A percentile compares a stretch with the other conserved stretches of the same genome.
These are phyloP conservation scores for Phalacrocorax aristotelis DNA, from an alignment of 2,113 vertebrate genomes.

Conservation along the genomic window DNA sequence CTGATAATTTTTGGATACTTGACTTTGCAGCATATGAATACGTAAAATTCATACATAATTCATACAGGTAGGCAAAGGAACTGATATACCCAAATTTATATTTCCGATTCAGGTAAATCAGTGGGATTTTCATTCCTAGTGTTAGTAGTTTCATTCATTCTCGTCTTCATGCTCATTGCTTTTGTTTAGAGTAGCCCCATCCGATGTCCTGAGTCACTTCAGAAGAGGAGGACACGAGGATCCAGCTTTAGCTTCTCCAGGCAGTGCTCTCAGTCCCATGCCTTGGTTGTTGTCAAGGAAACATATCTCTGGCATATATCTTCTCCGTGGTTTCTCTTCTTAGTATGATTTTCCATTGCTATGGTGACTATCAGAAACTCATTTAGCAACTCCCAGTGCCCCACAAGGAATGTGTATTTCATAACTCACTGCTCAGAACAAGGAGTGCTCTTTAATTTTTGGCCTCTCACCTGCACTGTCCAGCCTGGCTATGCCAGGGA, in stretches of 20 bases:
- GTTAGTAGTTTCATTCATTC: neutral
- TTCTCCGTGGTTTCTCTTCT: slow-evolving; percentile 44
- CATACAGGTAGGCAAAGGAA: neutral
- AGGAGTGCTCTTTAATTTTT: neutral
- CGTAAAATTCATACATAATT: neutral
- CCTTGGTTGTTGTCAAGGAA: slow-evolving; percentile 59
- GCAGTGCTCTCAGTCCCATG: neutral
- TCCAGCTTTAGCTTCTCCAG: slow-evolving; percentile 17
- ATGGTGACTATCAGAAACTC: slow-evolving; percentile 66
- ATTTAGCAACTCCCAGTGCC: slow-evolving; percentile 37
- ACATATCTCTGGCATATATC: slow-evolving; percentile 48
- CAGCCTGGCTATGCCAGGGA: neutral
- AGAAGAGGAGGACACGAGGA: neutral
- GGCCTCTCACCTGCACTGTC: neutral
- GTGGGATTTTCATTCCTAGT: neutral
- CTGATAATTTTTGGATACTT: neutral
- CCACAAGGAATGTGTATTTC: slow-evolving; percentile 24
- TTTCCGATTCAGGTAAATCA: neutral
- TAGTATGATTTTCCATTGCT: slow-evolving; percentile 54
- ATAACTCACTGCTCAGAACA: neutral
- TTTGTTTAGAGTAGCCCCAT: neutral
- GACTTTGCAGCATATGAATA: neutral
- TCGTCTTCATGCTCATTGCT: neutral
- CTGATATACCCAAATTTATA: neutral
- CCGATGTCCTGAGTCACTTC: neutral